These are phyloP conservation scores for Eupithecia centaureata DNA, from an alignment of 2,888 invertebrate species.

Conservation along the genomic window DNA sequence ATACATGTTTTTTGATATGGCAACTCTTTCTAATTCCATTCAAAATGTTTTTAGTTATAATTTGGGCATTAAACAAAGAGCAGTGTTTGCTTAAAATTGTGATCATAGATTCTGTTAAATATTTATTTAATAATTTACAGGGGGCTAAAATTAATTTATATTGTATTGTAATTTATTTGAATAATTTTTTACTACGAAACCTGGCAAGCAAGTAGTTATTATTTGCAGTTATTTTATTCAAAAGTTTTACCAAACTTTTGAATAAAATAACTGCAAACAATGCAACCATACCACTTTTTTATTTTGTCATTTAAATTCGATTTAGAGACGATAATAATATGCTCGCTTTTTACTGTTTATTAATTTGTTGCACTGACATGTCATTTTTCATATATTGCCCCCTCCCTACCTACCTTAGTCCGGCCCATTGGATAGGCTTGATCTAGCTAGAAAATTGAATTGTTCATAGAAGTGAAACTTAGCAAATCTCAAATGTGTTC, in stretches of 20 bases:
- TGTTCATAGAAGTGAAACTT: slow-evolving; percentile 11
- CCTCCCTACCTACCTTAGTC: slow-evolving; percentile 1
- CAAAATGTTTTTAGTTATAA: neutral
- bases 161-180: neutral
- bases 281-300: neutral
- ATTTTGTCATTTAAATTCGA: neutral
- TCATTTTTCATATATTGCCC: slow-evolving; percentile 5
- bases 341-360: neutral
- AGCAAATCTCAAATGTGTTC: slow-evolving; percentile 30
- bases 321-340: neutral
- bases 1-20: slow-evolving; percentile 5
- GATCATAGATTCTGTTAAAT: slow-evolving; percentile 2
- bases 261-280: neutral
- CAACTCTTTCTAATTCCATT: slow-evolving; percentile 6
- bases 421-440: slow-evolving; percentile 2
- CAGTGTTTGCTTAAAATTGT: neutral
- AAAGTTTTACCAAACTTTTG: neutral
- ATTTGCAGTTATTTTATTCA: too few relatives aligned
- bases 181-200: neutral
- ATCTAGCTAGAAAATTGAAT: slow-evolving; percentile 4
- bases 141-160: neutral
- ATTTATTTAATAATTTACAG: slow-evolving; percentile 1
- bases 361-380: slow-evolving; percentile 1
- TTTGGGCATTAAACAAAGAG: neutral
- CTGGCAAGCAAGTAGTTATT: neutral